Percentiles rank a stretch among this genome's conserved stretches.
Evolutionary conservation across 1,140 invertebrate genomes (phyloP).

Genomic region (Drosophila athabasca): DNA sequence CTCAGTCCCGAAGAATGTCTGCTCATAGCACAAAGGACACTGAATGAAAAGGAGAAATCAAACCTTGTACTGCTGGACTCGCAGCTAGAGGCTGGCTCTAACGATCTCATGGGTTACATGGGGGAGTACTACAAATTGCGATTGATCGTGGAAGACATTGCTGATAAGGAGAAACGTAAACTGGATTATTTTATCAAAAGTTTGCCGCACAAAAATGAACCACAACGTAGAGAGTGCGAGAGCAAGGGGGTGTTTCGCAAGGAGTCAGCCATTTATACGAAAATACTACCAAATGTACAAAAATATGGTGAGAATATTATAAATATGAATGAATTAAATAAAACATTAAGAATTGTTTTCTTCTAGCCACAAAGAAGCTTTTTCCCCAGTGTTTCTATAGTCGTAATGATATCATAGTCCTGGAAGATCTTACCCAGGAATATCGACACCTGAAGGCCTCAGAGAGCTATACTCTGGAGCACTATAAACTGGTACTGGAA

Average conservation of each 20-base stretch:
- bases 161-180: not conserved
- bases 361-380: conserved; percentile 50
- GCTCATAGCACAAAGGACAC: conserved; percentile 42
- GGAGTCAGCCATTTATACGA: conserved; percentile 51
- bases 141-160: conserved; percentile 22
- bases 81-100: conserved; percentile 40
- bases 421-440: conserved; percentile 77
- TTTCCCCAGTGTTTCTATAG: conserved; percentile 61
- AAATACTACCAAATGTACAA: conserved; percentile 66
- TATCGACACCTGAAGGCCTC: conserved; percentile 66
- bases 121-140: conserved; percentile 75
- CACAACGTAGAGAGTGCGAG: conserved; percentile 64
- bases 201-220: conserved; percentile 59
- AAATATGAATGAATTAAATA: fast-evolving
- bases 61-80: conserved; percentile 31
- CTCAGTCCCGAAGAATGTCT: conserved; percentile 53
- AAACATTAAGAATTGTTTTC: not conserved
- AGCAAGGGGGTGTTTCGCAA: conserved; percentile 73
- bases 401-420: conserved; percentile 74
- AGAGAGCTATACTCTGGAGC: conserved; percentile 58
- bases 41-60: conserved; percentile 29
- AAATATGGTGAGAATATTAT: conserved; percentile 54
- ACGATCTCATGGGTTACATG: conserved; percentile 72
- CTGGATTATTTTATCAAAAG: conserved; percentile 71
- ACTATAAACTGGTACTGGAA: conserved; percentile 76